Conservation (phyloP, 2,888 invertebrate species). For the Mythimna impura region DNA sequence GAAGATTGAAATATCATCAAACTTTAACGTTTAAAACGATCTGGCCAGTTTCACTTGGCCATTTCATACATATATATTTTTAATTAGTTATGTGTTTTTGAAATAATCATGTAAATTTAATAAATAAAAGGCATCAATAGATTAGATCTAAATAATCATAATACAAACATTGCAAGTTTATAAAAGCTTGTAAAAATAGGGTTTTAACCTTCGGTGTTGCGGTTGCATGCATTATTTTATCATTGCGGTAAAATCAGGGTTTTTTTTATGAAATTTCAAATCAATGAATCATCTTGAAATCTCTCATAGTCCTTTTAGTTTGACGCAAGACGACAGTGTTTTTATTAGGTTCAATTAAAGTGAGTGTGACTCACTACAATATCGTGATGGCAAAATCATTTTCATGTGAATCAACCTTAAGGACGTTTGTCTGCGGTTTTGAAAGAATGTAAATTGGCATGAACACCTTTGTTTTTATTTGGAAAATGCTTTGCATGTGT, state of each 20-base stretch:
- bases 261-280: neutral
- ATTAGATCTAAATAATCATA: too few relatives aligned
- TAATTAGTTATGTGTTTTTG: too few relatives aligned
- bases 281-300: slow-evolving; percentile 9
- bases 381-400: neutral
- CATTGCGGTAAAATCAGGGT: neutral
- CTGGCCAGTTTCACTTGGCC: too few relatives aligned
- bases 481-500: neutral
- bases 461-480: neutral
- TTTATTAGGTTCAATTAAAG: neutral
- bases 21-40: too few relatives aligned
- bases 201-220: neutral
- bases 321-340: neutral
- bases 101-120: too few relatives aligned
- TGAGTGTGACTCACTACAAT: slow-evolving; percentile 1
- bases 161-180: too few relatives aligned
- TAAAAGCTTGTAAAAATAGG: too few relatives aligned
- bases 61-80: too few relatives aligned
- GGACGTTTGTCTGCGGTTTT: slow-evolving; percentile 2
- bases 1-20: too few relatives aligned
- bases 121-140: too few relatives aligned
- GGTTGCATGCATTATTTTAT: neutral
- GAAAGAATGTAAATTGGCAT: slow-evolving; percentile 4
- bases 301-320: neutral
- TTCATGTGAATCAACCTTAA: slow-evolving; percentile 15